Base-by-base conservation (phyloP, 1,140 invertebrate genomes). In the Conopomorpha cramerella region DNA sequence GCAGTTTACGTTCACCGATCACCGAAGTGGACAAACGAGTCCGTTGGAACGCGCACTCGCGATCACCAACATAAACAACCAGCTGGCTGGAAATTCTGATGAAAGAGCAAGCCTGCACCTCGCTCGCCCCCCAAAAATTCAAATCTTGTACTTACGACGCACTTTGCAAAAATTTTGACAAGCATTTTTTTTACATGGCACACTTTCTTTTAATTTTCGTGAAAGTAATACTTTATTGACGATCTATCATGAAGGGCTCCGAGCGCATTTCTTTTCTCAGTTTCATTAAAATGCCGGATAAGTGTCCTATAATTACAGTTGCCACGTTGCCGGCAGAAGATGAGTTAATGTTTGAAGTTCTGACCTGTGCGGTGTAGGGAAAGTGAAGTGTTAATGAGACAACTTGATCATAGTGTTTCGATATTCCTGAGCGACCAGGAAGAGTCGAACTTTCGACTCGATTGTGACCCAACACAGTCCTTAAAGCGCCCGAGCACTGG, bases 291-390 rank as follows among this genome's bases (percentile, higher is more conserved):
- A 30, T 43, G 46, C 45, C 44, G 47, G 45, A 43, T 40, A 55
- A 55, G 53, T 46, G 35, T 36, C 30, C 61, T 70, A 51, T 70
- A 73, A 73, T 70, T 70, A 73, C 52, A n/a, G n/a, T n/a, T 42
- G 35, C 43, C 50, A 54, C 47, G 62, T 61, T 63, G 52, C 51
- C 57, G 56, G 60, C 62, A 73, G 67, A n/a, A n/a, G n/a, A 71
- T 71, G 64, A 67, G 68, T 70, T 68, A 62, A 66, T 66, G 58
- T 55, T 49, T 68, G 53, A 61, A 66, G 62, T 64, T 73, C 59
- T 62, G 52, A 55, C 58, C 61, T 65, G 36, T 35, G 27, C 16
- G 34, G 16, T 36, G 48, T 43, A 46, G 55, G 46, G 62, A 71
- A 68, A 68, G 62, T 68, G 55, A 68, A 64, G 61, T 66, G 61